phyloP scores from a whole-genome alignment of 2,113 vertebrate genomes.

The Psettodes erumei region DNA sequence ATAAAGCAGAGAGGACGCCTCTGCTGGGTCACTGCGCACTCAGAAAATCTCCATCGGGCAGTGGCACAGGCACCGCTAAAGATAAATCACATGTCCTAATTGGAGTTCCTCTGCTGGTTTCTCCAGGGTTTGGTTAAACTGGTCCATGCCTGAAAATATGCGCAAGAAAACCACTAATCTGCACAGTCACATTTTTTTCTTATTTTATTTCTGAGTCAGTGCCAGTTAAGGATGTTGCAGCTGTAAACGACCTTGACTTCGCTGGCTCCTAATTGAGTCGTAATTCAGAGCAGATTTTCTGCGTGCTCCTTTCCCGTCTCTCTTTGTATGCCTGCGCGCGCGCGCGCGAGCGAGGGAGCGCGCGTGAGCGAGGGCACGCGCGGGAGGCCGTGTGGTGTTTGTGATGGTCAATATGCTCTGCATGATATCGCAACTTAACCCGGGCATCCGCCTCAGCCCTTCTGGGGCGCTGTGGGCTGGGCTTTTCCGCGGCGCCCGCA shows the following conservation, averaged over 20 bases:
- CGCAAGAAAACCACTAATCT: neutral
- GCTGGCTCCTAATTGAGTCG: slow-evolving; percentile 59
- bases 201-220: neutral
- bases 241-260: slow-evolving; percentile 76
- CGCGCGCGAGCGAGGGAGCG: neutral
- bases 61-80: slow-evolving; percentile 26
- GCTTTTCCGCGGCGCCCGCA: slow-evolving; percentile 62
- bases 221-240: slow-evolving; percentile 29
- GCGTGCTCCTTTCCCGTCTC: neutral
- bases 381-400: slow-evolving; percentile 15
- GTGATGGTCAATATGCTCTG: slow-evolving; percentile 54
- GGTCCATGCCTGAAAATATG: slow-evolving; percentile 2
- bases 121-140: slow-evolving; percentile 27
- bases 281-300: slow-evolving; percentile 48
- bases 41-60: slow-evolving; percentile 28
- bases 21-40: slow-evolving; percentile 55
- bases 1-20: slow-evolving; percentile 21
- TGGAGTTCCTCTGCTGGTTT: slow-evolving; percentile 57
- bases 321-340: neutral
- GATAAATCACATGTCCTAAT: slow-evolving; percentile 63
- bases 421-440: slow-evolving; percentile 63
- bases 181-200: neutral
- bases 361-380: neutral
- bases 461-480: slow-evolving; percentile 37
- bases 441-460: slow-evolving; percentile 40